A percentile compares a stretch with the other conserved stretches of the same genome.
Conservation (phyloP, 2,797 vertebrate species). For the Helostoma temminkii region DNA sequence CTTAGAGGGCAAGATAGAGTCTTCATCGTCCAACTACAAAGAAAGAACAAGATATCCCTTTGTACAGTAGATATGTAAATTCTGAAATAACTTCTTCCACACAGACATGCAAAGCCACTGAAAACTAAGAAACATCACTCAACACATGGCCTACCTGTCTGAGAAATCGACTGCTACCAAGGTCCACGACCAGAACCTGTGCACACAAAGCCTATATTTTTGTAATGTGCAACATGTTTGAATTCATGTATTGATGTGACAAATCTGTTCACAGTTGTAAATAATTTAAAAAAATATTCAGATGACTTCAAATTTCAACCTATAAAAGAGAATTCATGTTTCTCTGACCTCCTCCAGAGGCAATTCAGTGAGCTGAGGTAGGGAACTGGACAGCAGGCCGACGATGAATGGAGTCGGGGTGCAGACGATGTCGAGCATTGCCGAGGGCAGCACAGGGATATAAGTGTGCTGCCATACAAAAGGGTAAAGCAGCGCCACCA, state of each 20-base stretch:
- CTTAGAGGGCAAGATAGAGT: conserved; percentile 95
- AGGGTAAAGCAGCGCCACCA: conserved; percentile 93
- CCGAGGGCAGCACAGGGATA: conserved; percentile 93
- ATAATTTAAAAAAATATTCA: not conserved
- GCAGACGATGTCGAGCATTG: conserved; percentile 98
- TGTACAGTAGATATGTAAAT: not conserved
- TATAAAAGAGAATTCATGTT: not conserved
- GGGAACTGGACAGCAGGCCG: conserved; percentile 92
- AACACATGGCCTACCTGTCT: conserved; percentile 84
- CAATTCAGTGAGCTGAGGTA: conserved; percentile 91
- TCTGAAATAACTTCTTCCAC: not conserved
- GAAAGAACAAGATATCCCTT: not conserved
- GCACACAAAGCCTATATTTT: not conserved
- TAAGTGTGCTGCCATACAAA: conserved; percentile 99
- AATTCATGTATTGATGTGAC: not conserved
- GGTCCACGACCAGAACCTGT: conserved; percentile 93
- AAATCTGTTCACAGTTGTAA: not conserved
- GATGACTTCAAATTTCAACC: not conserved
- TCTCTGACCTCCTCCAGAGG: conserved; percentile 93
- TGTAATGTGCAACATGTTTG: not conserved
- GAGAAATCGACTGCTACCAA: conserved; percentile 90
- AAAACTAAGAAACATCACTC: not conserved
- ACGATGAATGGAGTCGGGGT: conserved; percentile 96
- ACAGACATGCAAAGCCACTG: not conserved
- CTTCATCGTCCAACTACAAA: conserved; percentile 93